Conservation (phyloP, 2,888 invertebrate species). For the Tachina lurida region DNA sequence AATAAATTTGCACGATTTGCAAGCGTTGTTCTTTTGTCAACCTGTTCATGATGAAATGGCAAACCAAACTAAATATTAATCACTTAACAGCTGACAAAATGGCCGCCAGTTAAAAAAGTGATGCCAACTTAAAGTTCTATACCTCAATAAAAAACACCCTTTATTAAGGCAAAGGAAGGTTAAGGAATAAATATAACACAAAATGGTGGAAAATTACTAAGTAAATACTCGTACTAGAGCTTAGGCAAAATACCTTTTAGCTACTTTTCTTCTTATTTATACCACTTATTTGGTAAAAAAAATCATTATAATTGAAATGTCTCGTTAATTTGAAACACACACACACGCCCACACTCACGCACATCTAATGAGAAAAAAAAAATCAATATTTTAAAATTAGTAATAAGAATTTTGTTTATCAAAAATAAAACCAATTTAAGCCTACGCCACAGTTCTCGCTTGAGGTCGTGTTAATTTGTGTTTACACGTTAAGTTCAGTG, state of each 20-base stretch:
- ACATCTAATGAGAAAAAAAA: neutral
- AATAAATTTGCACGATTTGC: no score
- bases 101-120: no score
- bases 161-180: constrained; percentile 38
- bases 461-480: constrained; percentile 1
- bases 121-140: no score
- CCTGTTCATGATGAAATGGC: no score
- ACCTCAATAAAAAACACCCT: no score
- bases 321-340: constrained; percentile 16
- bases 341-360: neutral
- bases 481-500: constrained; percentile 37
- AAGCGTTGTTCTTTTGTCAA: no score
- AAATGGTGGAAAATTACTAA: constrained; percentile 66
- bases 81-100: no score
- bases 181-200: constrained; percentile 40
- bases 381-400: constrained; percentile 56
- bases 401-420: neutral
- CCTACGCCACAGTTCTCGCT: constrained; percentile 3
- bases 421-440: constrained; percentile 39
- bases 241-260: constrained; percentile 64
- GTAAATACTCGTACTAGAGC: constrained; percentile 65
- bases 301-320: constrained; percentile 64
- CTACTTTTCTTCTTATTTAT: constrained; percentile 38
- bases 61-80: no score
- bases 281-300: neutral